A percentile compares a stretch with the other conserved stretches of the same genome.
Conservation (phyloP, 2,113 vertebrate genomes). For the Anas platyrhynchos region DNA sequence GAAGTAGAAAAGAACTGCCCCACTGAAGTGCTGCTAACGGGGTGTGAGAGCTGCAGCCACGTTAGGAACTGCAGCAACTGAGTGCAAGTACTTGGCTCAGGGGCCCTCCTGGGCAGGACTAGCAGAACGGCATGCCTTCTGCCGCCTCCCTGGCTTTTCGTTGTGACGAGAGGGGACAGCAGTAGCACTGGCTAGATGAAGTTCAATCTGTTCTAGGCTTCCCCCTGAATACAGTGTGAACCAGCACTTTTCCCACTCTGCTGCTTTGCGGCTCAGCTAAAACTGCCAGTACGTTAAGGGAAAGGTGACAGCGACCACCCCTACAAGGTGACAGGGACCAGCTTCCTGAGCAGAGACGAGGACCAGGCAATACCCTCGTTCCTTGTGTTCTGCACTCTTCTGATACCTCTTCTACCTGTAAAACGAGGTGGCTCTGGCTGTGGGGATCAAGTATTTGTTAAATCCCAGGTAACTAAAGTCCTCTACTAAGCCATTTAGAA, state of each 20-base stretch:
- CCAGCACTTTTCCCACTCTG: not conserved
- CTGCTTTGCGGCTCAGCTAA: not conserved
- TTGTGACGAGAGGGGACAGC: not conserved
- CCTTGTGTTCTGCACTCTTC: not conserved
- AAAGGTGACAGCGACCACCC: not conserved
- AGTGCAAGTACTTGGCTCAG: not conserved
- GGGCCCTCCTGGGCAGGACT: not conserved
- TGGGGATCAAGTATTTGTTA: not conserved
- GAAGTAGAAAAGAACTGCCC: not conserved
- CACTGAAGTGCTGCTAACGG: not conserved
- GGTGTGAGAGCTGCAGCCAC: not conserved
- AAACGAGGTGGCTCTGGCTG: not conserved
- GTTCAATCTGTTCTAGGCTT: not conserved
- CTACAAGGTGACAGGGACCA: not conserved
- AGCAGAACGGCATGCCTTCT: not conserved
- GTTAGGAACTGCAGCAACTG: not conserved
- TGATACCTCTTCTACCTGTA: fast-evolving
- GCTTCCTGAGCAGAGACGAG: not conserved
- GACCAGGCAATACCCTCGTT: not conserved
- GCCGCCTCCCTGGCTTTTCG: not conserved
- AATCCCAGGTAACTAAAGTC: not conserved
- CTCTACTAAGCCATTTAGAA: not conserved
- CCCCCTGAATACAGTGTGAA: not conserved
- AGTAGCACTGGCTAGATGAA: not conserved
- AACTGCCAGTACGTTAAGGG: not conserved